Percentiles rank a stretch among this genome's conserved stretches.
Evolutionary conservation across 2,113 vertebrate species (phyloP).

Genomic region (Otis tarda): DNA sequence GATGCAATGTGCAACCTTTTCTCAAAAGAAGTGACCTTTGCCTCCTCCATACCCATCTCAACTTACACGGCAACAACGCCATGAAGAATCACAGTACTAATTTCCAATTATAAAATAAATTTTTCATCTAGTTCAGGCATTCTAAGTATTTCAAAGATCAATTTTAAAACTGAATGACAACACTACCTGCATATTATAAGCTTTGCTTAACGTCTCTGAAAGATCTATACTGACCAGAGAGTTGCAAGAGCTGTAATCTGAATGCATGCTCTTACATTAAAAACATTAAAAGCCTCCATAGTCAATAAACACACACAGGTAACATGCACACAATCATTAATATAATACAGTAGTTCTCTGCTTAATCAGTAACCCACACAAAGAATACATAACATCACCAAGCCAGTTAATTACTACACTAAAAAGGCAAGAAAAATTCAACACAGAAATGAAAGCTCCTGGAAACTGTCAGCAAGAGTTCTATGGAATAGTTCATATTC

Average conservation of each 20-base stretch:
- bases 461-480: neutral
- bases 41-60: neutral
- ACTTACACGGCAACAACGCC: accelerated
- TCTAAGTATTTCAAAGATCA: neutral
- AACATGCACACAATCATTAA: neutral
- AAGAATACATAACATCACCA: neutral
- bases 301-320: neutral
- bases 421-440: accelerated
- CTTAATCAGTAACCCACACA: neutral
- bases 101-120: neutral
- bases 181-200: neutral
- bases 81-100: neutral
- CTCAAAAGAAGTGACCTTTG: neutral
- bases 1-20: neutral
- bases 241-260: neutral
- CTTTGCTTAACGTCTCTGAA: neutral
- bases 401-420: neutral
- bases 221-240: neutral
- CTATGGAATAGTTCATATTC: neutral
- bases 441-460: neutral
- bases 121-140: neutral
- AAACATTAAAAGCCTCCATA: neutral
- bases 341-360: neutral
- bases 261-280: neutral
- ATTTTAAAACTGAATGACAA: neutral